Percentiles rank a stretch among this genome's conserved stretches.
Evolutionary conservation across 2,888 invertebrate genomes (phyloP).

Genomic region (Drosophila anomelani): DNA sequence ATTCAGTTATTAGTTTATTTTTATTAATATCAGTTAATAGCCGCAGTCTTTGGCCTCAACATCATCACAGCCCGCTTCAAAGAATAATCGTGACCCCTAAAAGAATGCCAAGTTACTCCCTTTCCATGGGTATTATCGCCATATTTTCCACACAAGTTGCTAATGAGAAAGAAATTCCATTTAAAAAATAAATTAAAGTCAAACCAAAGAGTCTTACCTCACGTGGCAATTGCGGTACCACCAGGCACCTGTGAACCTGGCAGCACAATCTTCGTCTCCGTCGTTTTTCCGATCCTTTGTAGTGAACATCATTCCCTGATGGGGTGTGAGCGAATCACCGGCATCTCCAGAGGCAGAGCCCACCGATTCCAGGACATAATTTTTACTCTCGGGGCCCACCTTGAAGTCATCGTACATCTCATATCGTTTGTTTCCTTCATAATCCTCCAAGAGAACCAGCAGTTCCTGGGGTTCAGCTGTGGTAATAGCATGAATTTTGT

Average conservation of each 20-base stretch:
- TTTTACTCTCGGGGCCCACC: background rate
- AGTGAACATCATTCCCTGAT: background rate
- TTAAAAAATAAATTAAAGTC: too few species aligned
- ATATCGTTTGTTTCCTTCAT: background rate
- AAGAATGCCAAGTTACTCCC: conserved; percentile 5
- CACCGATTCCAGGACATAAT: conserved; percentile 8
- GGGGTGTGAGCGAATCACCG: background rate
- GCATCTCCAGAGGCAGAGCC: background rate
- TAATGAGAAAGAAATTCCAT: too few species aligned
- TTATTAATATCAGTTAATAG: background rate
- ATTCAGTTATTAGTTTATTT: too few species aligned
- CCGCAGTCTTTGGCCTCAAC: conserved; percentile 7
- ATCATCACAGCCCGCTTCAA: conserved; percentile 12
- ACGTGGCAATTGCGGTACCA: background rate
- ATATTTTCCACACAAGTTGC: conserved; percentile 2
- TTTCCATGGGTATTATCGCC: background rate
- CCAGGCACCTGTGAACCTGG: conserved; percentile 6
- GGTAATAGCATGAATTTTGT: too few species aligned
- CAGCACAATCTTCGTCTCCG: rapidly evolving
- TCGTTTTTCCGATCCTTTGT: conserved; percentile 8
- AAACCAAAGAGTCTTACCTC: background rate
- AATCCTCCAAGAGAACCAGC: too few species aligned
- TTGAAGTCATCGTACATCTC: conserved; percentile 2
- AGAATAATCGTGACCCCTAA: background rate
- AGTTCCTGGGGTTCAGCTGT: too few species aligned